Conservation (phyloP, 2,888 invertebrate species). For the Pantelozetes paolii region DNA sequence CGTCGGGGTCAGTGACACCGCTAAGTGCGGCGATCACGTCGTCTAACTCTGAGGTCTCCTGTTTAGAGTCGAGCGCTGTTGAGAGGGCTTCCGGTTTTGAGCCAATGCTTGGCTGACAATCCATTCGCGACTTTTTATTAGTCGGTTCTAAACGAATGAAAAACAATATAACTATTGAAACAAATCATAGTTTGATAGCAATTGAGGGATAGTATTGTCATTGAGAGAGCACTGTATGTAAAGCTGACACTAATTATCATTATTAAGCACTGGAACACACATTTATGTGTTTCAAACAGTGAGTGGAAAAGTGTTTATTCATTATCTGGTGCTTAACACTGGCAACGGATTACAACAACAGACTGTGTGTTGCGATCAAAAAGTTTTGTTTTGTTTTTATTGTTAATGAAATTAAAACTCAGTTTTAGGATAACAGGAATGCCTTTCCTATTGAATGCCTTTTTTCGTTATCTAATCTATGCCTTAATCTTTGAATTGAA, state of each 20-base stretch:
- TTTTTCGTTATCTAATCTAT: no score
- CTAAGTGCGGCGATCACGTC: constrained; percentile 27
- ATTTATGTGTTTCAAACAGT: no score
- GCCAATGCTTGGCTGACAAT: background rate
- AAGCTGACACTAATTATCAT: no score
- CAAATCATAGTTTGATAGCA: background rate
- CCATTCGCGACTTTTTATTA: constrained; percentile 27
- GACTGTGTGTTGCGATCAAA: no score
- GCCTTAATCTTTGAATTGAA: no score
- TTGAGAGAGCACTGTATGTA: background rate
- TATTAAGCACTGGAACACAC: background rate
- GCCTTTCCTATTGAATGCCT: no score
- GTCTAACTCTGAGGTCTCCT: constrained; percentile 12
- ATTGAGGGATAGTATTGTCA: background rate
- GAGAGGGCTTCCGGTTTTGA: background rate
- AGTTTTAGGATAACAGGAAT: no score
- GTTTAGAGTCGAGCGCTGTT: background rate
- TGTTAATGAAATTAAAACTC: no score
- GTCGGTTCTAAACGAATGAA: background rate
- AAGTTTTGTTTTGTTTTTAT: no score
- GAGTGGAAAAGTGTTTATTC: no score
- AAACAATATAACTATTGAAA: background rate
- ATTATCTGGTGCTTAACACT: no score
- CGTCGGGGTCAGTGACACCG: constrained; percentile 1
- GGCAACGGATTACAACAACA: no score